Base-by-base conservation (phyloP, 2,888 invertebrate species). In the Conistra vaccinii region DNA sequence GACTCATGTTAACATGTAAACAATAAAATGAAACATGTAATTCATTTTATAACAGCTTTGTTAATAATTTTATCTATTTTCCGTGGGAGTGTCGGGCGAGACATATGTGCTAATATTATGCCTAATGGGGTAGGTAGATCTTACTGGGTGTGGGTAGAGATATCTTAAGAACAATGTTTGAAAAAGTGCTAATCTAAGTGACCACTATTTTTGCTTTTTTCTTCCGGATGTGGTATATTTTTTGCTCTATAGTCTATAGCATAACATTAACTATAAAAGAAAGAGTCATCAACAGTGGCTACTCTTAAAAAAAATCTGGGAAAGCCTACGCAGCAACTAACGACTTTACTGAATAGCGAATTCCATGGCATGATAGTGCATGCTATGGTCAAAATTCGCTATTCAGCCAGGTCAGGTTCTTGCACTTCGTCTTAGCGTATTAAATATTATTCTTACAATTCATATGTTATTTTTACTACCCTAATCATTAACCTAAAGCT, bases 81-180 rank as follows among this genome's bases (percentile, higher is more conserved):
- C 51, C 51, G 85, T 82, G 85, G 83, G 83, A 12, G 77, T 57
- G 58, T 23, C 14, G 32, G 9, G 42, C 2, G 35, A n/a, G 57
- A 82, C 69, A 72, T 63, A 53, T n/a, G 78, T 85, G 85, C 82
- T 83, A 76, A 83, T 76, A 70, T 70, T 70, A 57, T n/a, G 48
- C 76, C 68, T 70, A 69, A 73, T 73, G 61, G 82, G 71, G 60
- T 73, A 10, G 58, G 26, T 32, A 70, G 72, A 51, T n/a, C 14
- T 23, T 57, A 58, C 23, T 1, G 10, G 51, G 68, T 57, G 83
- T 83, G 67, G 82, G 82, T 26, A 32, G 85, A 63, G 14, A 17
- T 63, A 57, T 58, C 32, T 78, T 62, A 62, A 42, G 29, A 69
- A n/a, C 32, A 62, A 17, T 69, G 66, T 78, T 69, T 35, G 12